Conservation (phyloP, 2,113 vertebrate genomes). For the Solenodon paradoxus region DNA sequence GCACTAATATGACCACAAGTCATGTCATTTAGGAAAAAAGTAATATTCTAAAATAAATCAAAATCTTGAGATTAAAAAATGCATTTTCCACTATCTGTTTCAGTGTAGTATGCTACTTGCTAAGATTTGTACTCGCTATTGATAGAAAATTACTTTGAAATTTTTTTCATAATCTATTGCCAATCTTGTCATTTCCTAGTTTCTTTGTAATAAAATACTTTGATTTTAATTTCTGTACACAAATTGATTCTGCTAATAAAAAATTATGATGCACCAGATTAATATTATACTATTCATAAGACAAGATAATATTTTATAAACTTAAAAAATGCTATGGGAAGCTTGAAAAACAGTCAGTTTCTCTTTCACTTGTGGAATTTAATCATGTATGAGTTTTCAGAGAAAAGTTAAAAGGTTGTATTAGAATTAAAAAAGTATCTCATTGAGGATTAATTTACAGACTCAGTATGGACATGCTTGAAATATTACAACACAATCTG, state of each 20-base stretch:
- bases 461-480: constrained; percentile 8
- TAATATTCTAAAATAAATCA: neutral
- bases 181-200: constrained; percentile 19
- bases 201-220: constrained; percentile 5
- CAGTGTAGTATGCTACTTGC: neutral
- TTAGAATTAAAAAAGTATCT: constrained; percentile 12
- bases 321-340: neutral
- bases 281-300: neutral
- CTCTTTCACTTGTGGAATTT: neutral
- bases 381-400: neutral
- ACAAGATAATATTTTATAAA: neutral
- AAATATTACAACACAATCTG: constrained; percentile 14
- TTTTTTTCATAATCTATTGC: constrained; percentile 2
- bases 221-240: neutral
- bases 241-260: neutral
- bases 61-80: neutral
- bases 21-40: constrained; percentile 13
- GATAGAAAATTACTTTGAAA: neutral
- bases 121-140: neutral
- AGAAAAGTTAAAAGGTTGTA: neutral
- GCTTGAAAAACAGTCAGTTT: neutral
- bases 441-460: neutral
- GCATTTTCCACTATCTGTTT: neutral
- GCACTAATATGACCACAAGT: neutral
- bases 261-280: constrained; percentile 32